Evolutionary conservation across 2,113 vertebrate species (phyloP), one percentile per base, ranked within the genome.

Genomic region (Dissostichus mawsoni): DNA sequence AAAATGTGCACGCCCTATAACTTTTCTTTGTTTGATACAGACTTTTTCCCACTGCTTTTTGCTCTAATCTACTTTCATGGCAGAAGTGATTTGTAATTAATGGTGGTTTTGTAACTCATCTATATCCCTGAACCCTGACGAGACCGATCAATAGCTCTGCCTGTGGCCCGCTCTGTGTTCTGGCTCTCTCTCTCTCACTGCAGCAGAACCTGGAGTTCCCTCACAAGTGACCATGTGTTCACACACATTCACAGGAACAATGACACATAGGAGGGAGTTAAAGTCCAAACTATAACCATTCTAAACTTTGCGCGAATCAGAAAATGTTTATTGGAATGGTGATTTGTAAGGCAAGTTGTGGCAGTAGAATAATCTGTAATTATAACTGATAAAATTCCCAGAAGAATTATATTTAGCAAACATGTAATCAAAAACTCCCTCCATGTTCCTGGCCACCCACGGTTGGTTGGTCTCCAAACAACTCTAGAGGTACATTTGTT

Each of bases 31-130:
- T 89, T 88, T 82, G 74, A 91, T 82, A 74, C 82, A 78, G 84
- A 91, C 83, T 84, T 89, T 67, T 57, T n/a, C 90, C 80, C 82
- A 66, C 75, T 61, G 72, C 81, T 90, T 90, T 92, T 85, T 62
- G 68, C 76, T 89, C 71, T 89, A 88, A 93, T 92, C 87, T 86
- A 94, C 90, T 93, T 93, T 93, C 90, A 92, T 86, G 91, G 92
- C 89, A 93, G 77, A 90, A 93, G 90, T 90, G 89, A 94, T 93
- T 92, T 91, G 93, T 94, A 94, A 95, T 94, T 94, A 95, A 95
- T 91, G 83, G 74, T 84, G 88, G 87, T 92, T 94, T 94, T 93
- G 89, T 90, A 92, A 92, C 85, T 92, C 88, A 87, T 93, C 90
- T 93, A 90, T 93, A 92, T 88, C 81, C 78, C 81, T 90, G 88